Percentiles rank a stretch among this genome's conserved stretches.
Conservation (phyloP, 2,888 invertebrate genomes). For the Euproctis similis region DNA sequence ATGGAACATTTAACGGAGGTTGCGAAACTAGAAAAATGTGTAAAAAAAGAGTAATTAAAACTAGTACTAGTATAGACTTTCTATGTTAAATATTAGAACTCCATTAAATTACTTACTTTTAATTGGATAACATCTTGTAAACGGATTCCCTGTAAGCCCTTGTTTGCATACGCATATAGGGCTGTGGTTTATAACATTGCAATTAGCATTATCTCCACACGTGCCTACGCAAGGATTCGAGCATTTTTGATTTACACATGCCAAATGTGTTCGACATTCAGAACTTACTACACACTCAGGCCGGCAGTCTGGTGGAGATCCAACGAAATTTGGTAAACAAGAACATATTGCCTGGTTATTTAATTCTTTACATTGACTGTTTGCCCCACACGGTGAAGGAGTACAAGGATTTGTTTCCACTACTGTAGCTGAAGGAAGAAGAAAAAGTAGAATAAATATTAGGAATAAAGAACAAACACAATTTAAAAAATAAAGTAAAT, state of each 20-base stretch:
- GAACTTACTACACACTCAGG: slow-evolving; percentile 83
- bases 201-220: slow-evolving; percentile 78
- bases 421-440: slow-evolving; percentile 34
- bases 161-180: slow-evolving; percentile 85
- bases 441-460: background rate
- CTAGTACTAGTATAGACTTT: no score
- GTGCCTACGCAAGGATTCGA: slow-evolving; percentile 79
- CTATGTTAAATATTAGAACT: no score
- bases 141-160: slow-evolving; percentile 84
- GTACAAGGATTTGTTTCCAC: slow-evolving; percentile 49
- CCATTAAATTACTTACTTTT: slow-evolving; percentile 39
- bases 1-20: slow-evolving; percentile 34
- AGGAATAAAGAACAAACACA: background rate
- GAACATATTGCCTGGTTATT: slow-evolving; percentile 84
- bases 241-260: slow-evolving; percentile 83
- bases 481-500: slow-evolving; percentile 1
- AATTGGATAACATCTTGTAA: slow-evolving; percentile 80
- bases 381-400: slow-evolving; percentile 83
- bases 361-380: slow-evolving; percentile 83
- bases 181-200: slow-evolving; percentile 80
- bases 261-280: slow-evolving; percentile 79
- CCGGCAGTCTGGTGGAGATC: slow-evolving; percentile 82
- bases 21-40: slow-evolving; percentile 52
- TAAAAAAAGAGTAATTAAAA: no score
- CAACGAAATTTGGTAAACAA: slow-evolving; percentile 78